Percentiles rank a stretch among this genome's conserved stretches.
phyloP scores from a whole-genome alignment of 2,888 invertebrate genomes.

The Andrena trimmerana region DNA sequence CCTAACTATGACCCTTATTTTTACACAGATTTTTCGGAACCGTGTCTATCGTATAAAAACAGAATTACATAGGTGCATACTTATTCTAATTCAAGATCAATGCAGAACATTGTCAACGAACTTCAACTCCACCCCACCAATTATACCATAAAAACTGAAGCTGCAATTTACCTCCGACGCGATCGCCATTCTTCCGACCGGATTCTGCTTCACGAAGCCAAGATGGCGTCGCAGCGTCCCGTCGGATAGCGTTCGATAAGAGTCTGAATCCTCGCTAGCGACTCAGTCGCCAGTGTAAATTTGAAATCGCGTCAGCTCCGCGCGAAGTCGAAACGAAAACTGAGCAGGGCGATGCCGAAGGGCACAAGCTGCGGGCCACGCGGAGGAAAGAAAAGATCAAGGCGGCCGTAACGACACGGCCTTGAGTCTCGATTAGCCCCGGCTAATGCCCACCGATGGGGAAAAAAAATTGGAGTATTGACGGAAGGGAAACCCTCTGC shows the following conservation, averaged over 20 bases:
- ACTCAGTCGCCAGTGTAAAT: not conserved
- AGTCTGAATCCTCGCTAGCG: not conserved
- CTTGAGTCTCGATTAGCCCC: slow-evolving; percentile 64
- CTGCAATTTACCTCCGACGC: slow-evolving; percentile 14
- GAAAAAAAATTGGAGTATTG: slow-evolving; percentile 82
- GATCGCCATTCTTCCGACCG: not conserved
- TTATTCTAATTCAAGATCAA: too few species aligned
- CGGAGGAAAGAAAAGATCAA: slow-evolving; percentile 69
- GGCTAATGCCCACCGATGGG: slow-evolving; percentile 55
- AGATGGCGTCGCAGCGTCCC: slow-evolving; percentile 39
- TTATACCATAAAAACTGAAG: not conserved
- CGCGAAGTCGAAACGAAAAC: slow-evolving; percentile 58
- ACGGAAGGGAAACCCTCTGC: slow-evolving; percentile 76
- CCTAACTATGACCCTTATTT: too few species aligned
- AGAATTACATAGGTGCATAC: too few species aligned
- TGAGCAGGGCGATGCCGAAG: slow-evolving; percentile 40
- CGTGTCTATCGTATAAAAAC: too few species aligned
- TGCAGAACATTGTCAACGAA: too few species aligned
- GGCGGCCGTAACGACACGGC: slow-evolving; percentile 56
- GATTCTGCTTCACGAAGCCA: not conserved
- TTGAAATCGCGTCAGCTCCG: slow-evolving; percentile 52
- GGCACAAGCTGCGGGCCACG: slow-evolving; percentile 12
- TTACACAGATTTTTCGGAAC: too few species aligned
- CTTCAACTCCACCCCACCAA: too few species aligned
- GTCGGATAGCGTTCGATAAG: slow-evolving; percentile 11